Base-by-base conservation (phyloP, 1,140 invertebrate genomes). In the Ruditapes philippinarum region DNA sequence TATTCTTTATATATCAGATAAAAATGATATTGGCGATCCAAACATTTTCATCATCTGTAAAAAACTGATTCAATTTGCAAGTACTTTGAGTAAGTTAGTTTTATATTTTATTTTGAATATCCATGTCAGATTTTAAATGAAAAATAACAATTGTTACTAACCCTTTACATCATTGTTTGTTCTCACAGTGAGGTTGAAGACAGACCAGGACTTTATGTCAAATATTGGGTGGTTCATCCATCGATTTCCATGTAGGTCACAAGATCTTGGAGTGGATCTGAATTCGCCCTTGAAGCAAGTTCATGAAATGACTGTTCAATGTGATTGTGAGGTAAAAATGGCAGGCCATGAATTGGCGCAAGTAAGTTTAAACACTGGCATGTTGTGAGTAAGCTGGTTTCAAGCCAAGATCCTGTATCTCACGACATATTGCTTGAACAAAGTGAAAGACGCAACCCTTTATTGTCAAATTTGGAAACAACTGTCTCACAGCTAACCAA, bases 391-490 rank as follows among this genome's bases (percentile, higher is more conserved):
- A 78, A 38, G 74, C 40, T 4, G 74, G 14, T 28, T 45, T 42
- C 38, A 81, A 28, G 17, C 79, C 57, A 57, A 81, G 22, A 1
- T 38, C 33, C 54, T 81, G 79, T 7, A 81, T 40, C 14, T 81
- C 1, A 14, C 51, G n/a, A 49, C 51, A 81, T 11, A 81, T 22
- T 4, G 11, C 1, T 33, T 81, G 49, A 1, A 5, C 17, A 3
- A 31, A 60, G 5, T 81, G 79, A n/a, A 81, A 60, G 22, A 38
- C 79, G 60, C 79, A 81, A 1, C 51, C 51, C 40, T 60, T 60
- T 11, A 81, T 14, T 9, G 33, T 4, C 9, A 60, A 31, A 1
- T 4, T 33, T 7, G 79, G 79, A 22, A 81, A 81, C 1, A 62
- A 14, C 1, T 60, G 25, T 5, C 51, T 81, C 25, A 81, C 57